Base-by-base conservation (phyloP, 2,888 invertebrate genomes). In the Venustoraphidia nigricollis region DNA sequence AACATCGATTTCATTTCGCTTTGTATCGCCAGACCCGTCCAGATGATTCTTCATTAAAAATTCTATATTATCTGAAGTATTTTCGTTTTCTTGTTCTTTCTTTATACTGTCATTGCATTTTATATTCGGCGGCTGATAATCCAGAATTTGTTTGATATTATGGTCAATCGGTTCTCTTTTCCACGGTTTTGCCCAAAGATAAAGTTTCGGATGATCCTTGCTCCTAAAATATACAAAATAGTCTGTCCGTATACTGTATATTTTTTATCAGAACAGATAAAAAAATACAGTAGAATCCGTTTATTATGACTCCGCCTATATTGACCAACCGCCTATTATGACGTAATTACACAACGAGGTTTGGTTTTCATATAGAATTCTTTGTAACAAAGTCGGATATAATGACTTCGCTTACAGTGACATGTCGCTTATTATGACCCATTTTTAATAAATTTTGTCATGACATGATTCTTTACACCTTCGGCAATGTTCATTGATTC, bases 111-210 rank as follows among this genome's bases (percentile, higher is more conserved):
- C 36, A 13, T 11, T 41, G 41, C 14, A 14, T 35, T 44, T 36
- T 11, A 34, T 11, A n/a, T 34, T 14, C 5, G 13, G n/a, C 1
- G 27, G 17, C 34, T 39, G 34, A 17, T 40, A 43, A 37, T 47
- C 37, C 9, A 47, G 34, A 9, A 47, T n/a, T 27, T 47, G 43
- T 43, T 43, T 36, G 27, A 47, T 34, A 27, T 47, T 47, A 47
- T 47, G 38, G 11, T 42, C 37, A 10, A 47, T 51, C 44, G 60
- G 55, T 64, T 66, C 13, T 66, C 78, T 77, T 56, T 83, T 83
- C 88, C 88, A 89, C 53, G 82, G 81, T 57, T 86, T 85, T 0
- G 88, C 84, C 90, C 89, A 90, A 1, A 89, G 70, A 64, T 89
- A 89, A 37, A 90, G 68, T 59, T 90, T 90, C 0, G 88, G 89